These are phyloP conservation scores for Agrotis exclamationis DNA, from an alignment of 2,888 invertebrate genomes.

Conservation along the genomic window DNA sequence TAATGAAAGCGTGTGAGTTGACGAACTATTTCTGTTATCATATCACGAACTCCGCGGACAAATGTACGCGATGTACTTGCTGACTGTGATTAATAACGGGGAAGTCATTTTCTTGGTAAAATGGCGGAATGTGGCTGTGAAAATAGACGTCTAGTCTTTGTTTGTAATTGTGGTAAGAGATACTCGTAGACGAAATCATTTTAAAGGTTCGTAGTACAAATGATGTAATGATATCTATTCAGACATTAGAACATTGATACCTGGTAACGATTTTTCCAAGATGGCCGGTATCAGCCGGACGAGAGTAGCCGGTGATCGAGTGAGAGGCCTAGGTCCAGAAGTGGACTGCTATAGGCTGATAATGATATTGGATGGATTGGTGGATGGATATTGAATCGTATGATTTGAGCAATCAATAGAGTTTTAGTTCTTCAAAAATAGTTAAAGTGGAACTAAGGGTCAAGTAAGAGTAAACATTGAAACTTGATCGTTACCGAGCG, in stretches of 20 bases:
- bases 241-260: too few relatives aligned
- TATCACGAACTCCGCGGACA: constrained; percentile 8
- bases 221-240: background rate
- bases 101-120: constrained; percentile 14
- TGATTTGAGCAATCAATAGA: background rate
- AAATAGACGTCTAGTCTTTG: background rate
- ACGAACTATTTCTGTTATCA: constrained; percentile 57
- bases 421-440: too few relatives aligned
- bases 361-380: too few relatives aligned
- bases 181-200: background rate
- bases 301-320: too few relatives aligned
- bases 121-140: constrained; percentile 1
- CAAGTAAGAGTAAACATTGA: too few relatives aligned
- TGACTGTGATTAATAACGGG: constrained; percentile 15
- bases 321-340: too few relatives aligned
- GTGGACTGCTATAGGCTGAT: too few relatives aligned
- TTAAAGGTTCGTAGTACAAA: background rate
- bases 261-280: too few relatives aligned
- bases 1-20: constrained; percentile 19
- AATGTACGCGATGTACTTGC: constrained; percentile 10
- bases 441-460: too few relatives aligned
- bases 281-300: too few relatives aligned
- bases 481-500: too few relatives aligned
- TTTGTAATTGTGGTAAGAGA: background rate
- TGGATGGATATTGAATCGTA: background rate